Evolutionary conservation across 1,140 invertebrate species (phyloP).

Genomic region (Drosophila baimaii): DNA sequence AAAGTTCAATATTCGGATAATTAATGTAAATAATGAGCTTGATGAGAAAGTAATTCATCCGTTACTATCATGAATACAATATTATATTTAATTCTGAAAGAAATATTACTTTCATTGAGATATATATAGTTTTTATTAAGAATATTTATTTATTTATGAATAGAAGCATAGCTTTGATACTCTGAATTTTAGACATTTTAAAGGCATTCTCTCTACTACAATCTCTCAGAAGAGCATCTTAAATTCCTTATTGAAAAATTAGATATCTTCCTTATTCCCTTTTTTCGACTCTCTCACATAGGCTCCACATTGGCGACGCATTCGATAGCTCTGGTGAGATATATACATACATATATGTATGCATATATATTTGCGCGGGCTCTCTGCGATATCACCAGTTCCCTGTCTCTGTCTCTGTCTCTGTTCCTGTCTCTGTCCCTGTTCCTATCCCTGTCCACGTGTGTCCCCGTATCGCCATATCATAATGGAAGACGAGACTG

Average conservation of each 20-base stretch:
- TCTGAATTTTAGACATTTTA: no score
- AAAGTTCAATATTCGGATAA: no score
- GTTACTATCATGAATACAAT: no score
- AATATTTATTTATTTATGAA: no score
- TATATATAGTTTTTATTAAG: no score
- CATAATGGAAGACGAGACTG: slow-evolving; percentile 85
- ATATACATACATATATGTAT: slow-evolving; percentile 33
- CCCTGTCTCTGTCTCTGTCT: slow-evolving; percentile 5
- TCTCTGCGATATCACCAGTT: slow-evolving; percentile 14
- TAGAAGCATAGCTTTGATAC: no score
- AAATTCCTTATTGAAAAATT: not conserved
- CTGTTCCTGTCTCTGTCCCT: not conserved
- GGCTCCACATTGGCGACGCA: slow-evolving; percentile 74
- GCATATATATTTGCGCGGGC: slow-evolving; percentile 41
- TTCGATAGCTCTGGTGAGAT: slow-evolving; percentile 65
- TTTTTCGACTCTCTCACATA: slow-evolving; percentile 13
- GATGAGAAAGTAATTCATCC: no score
- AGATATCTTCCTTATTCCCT: not conserved
- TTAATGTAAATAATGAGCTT: no score
- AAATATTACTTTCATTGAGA: not conserved
- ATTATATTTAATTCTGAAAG: not conserved
- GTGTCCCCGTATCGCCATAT: slow-evolving; percentile 78
- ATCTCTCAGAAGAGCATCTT: slow-evolving; percentile 4
- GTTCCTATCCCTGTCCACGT: slow-evolving; percentile 54
- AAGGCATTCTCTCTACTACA: not conserved